Evolutionary conservation across 1,140 invertebrate species (phyloP), one percentile per base, ranked within the genome.

Genomic region (Drosophila triauraria): DNA sequence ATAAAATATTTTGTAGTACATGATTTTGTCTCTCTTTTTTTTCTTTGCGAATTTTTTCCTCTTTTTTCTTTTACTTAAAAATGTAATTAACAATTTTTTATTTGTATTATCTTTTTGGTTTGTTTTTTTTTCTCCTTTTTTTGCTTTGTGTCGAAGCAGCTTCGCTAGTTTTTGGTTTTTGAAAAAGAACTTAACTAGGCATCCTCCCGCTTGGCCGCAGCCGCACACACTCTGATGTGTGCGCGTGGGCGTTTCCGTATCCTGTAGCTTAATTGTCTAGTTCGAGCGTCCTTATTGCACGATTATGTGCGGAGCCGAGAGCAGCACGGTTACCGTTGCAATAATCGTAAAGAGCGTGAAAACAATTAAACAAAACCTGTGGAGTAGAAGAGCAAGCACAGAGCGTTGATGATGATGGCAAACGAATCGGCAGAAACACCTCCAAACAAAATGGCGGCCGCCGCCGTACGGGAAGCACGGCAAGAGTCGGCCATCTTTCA

Each of bases 271-370:
- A 85, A 75, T 68, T 79, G 69, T 71, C 71, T 91, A 88, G 80
- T 77, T 82, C 71, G 67, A 85, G 75, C 68, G 78, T 63, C 75
- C 93, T 96, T 96, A 97, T 94, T 97, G 96, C 93, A 98, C 98
- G 93, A 98, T 98, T 93, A 99, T 98, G 94, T 99, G 98, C 72
- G 98, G 98, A 82, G 98, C 98, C 68, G 97, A 98, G 72, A 97
- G 95, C 78, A 99, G 95, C 91, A 99, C 98, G 67, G 97, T 97
- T 85, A 98, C 95, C 64, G 99, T 99, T 74, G 98, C 98, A 91
- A 99, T 96, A 92, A 99, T 95, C 75, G 99, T 99, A 94, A 99
- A 99, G 83, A 98, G 93, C 63, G 98, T 97, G 95, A 99, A 99
- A 92, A 99, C 96, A 93, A 98, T 97, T 93, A 99, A 95, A 95